Percentiles rank a stretch among this genome's conserved stretches.
Conservation (phyloP, 2,888 invertebrate genomes). For the Matsumyia berberina region DNA sequence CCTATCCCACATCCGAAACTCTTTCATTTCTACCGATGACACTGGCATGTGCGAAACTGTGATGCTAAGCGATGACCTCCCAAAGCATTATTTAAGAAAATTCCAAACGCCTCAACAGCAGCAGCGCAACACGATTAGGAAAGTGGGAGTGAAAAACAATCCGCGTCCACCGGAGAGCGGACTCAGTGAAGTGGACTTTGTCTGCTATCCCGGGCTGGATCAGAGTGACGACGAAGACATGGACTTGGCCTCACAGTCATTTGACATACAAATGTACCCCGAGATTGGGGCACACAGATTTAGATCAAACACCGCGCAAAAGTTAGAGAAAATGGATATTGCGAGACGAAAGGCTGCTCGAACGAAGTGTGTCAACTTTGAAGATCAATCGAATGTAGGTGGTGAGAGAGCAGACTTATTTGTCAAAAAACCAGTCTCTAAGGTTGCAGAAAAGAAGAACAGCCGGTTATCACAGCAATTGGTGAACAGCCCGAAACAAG, state of each 20-base stretch:
- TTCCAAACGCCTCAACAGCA: slow-evolving; percentile 82
- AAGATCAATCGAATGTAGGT: slow-evolving; percentile 77
- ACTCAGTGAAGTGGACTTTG: slow-evolving; percentile 84
- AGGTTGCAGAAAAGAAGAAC: slow-evolving; percentile 78
- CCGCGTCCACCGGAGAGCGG: slow-evolving; percentile 77
- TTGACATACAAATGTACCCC: slow-evolving; percentile 90
- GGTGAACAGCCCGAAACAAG: slow-evolving; percentile 90
- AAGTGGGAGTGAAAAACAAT: slow-evolving; percentile 71
- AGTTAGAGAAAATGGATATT: slow-evolving; percentile 94
- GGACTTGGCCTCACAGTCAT: slow-evolving; percentile 88
- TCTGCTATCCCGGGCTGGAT: slow-evolving; percentile 91
- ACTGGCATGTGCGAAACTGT: slow-evolving; percentile 97
- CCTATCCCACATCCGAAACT: slow-evolving; percentile 95
- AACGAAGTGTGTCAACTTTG: slow-evolving; percentile 86
- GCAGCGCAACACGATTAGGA: slow-evolving; percentile 47
- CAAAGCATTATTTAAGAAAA: slow-evolving; percentile 86
- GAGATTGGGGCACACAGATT: slow-evolving; percentile 88
- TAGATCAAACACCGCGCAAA: slow-evolving; percentile 94
- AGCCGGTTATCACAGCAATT: slow-evolving; percentile 91
- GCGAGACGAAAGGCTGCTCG: slow-evolving; percentile 92
- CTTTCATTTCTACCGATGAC: slow-evolving; percentile 97
- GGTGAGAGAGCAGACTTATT: slow-evolving; percentile 80
- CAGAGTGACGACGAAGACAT: slow-evolving; percentile 92
- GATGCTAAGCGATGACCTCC: slow-evolving; percentile 93
- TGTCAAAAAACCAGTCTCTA: slow-evolving; percentile 78